These are phyloP conservation scores for Mormyrus hasselquistii DNA, from an alignment of 2,797 vertebrate genomes.

Conservation along the genomic window DNA sequence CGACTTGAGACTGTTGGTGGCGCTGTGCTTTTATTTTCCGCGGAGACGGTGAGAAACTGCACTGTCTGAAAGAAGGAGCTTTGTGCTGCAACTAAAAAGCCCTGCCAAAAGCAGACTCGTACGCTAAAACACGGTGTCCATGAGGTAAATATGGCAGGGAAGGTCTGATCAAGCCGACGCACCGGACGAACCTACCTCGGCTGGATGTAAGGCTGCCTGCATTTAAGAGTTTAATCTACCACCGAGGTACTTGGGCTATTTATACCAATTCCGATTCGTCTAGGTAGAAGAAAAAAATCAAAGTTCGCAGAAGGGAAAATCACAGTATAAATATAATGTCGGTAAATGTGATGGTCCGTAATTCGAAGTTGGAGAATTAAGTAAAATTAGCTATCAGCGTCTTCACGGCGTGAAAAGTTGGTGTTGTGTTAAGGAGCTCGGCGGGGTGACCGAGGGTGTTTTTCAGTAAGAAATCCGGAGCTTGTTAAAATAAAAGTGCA, in stretches of 20 bases:
- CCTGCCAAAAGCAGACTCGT: constrained; percentile 67
- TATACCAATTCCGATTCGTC: neutral
- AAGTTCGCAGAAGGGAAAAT: neutral
- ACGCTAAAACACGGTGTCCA: constrained; percentile 67
- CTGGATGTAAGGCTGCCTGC: neutral
- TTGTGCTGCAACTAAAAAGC: constrained; percentile 72
- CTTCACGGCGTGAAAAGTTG: constrained; percentile 13
- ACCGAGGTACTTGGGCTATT: constrained; percentile 5
- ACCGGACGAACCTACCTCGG: neutral
- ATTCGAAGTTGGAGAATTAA: constrained; percentile 55
- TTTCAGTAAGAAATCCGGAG: neutral
- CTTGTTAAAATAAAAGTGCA: neutral
- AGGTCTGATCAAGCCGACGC: neutral
- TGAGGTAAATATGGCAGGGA: constrained; percentile 62
- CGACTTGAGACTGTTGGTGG: constrained; percentile 48
- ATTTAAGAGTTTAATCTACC: constrained; percentile 2
- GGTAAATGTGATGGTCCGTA: neutral
- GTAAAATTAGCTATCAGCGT: neutral
- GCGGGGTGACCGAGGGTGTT: neutral
- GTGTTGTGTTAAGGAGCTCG: neutral
- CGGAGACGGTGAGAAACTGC: constrained; percentile 37
- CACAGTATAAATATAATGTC: neutral
- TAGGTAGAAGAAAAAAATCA: neutral
- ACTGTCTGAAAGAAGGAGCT: constrained; percentile 64
- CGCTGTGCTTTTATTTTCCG: constrained; percentile 50